Percentiles rank a stretch among this genome's conserved stretches.
Evolutionary conservation across 2,888 invertebrate species (phyloP).

Genomic region (Bruchidius siliquastri): DNA sequence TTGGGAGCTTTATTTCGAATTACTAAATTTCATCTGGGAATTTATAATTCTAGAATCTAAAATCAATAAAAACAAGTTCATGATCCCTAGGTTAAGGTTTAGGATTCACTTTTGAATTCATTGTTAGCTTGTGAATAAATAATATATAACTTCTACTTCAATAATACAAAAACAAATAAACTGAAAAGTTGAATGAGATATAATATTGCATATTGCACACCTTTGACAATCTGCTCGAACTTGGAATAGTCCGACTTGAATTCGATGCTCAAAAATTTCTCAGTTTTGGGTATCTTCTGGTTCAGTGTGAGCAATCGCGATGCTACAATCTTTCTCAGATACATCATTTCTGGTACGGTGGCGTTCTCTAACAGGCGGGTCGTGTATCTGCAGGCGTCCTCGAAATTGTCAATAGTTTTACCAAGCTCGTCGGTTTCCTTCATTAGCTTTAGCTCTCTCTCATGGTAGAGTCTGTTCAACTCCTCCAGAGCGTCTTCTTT

Average conservation of each 20-base stretch:
- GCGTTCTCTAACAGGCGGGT: slow-evolving; percentile 76
- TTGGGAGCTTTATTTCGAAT: too few relatives aligned
- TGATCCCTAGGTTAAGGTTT: too few relatives aligned
- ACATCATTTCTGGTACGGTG: slow-evolving; percentile 78
- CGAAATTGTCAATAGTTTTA: slow-evolving; percentile 77
- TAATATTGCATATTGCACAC: not conserved
- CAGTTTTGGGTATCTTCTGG: slow-evolving; percentile 76
- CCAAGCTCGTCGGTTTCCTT: slow-evolving; percentile 75
- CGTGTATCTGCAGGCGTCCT: slow-evolving; percentile 83
- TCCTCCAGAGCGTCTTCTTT: slow-evolving; percentile 71
- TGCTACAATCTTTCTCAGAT: slow-evolving; percentile 74
- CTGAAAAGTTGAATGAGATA: slow-evolving; percentile 54
- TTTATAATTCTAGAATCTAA: too few relatives aligned
- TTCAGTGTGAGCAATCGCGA: slow-evolving; percentile 74
- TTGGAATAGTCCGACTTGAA: slow-evolving; percentile 76
- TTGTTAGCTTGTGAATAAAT: too few relatives aligned
- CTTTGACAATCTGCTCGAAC: slow-evolving; percentile 65
- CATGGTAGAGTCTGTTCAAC: slow-evolving; percentile 72
- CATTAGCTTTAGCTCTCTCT: slow-evolving; percentile 85
- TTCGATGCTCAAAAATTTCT: slow-evolving; percentile 72
- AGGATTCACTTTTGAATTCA: too few relatives aligned
- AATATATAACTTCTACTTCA: too few relatives aligned
- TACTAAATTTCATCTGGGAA: too few relatives aligned
- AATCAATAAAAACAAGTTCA: too few relatives aligned
- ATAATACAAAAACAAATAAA: too few relatives aligned